Evolutionary conservation across 2,113 vertebrate species (phyloP).

Genomic region (Pholis gunnellus): DNA sequence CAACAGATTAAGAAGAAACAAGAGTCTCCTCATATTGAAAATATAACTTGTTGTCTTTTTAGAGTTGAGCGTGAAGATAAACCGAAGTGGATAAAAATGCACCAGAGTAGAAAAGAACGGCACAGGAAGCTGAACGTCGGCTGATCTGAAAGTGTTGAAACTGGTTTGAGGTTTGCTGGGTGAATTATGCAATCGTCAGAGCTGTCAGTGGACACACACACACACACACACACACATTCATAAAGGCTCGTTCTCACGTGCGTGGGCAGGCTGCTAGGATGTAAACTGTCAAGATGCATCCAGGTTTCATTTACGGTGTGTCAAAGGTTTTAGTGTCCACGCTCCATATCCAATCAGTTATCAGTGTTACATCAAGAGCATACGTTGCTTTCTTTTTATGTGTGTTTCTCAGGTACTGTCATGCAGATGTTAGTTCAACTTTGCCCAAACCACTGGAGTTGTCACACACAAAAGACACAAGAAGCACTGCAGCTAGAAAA

Average conservation of each 20-base stretch:
- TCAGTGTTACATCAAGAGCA: not conserved
- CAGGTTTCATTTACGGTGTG: not conserved
- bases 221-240: not conserved
- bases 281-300: not conserved
- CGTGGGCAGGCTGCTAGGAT: not conserved
- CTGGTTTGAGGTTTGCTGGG: constrained; percentile 29
- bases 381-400: not conserved
- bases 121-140: constrained; percentile 49
- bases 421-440: not conserved
- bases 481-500: not conserved
- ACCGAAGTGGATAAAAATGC: not conserved
- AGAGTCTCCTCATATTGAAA: not conserved
- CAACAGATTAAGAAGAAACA: not conserved
- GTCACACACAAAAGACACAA: not conserved
- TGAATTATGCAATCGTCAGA: constrained; percentile 54
- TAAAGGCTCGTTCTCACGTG: not conserved
- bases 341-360: not conserved
- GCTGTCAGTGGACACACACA: constrained; percentile 59
- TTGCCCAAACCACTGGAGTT: not conserved
- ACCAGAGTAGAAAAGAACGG: not conserved
- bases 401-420: not conserved
- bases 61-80: not conserved
- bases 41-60: not conserved
- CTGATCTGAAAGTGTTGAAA: constrained; percentile 55
- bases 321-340: too few species aligned